Conservation (phyloP, 2,113 vertebrate species). For the Hemibagrus wyckioides region DNA sequence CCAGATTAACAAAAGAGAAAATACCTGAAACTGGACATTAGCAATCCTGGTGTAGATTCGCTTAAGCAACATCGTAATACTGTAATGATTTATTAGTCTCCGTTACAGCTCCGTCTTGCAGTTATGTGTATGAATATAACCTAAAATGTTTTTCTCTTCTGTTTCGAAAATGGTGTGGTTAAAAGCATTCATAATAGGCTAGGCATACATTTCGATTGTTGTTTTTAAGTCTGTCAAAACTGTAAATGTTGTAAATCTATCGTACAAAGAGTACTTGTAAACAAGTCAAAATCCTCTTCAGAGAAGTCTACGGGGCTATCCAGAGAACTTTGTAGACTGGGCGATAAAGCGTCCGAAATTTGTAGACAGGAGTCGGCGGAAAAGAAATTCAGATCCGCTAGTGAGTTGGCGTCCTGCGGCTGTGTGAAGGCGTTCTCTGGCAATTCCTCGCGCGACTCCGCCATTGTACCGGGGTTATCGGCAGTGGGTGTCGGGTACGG, state of each 20-base stretch:
- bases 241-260: constrained; percentile 86
- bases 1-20: constrained; percentile 58
- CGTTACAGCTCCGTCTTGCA: constrained; percentile 35
- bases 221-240: constrained; percentile 68
- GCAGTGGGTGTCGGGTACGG: constrained; percentile 62
- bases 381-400: constrained; percentile 83
- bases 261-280: constrained; percentile 88
- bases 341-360: constrained; percentile 75
- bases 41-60: constrained; percentile 61
- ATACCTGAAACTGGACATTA: constrained; percentile 72
- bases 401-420: constrained; percentile 69
- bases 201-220: constrained; percentile 54
- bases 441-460: constrained; percentile 44
- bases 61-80: constrained; percentile 53
- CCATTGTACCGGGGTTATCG: constrained; percentile 62
- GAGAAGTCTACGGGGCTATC: constrained; percentile 87
- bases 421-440: constrained; percentile 69
- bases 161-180: constrained; percentile 69
- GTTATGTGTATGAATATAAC: constrained; percentile 51
- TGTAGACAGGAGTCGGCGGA: constrained; percentile 79
- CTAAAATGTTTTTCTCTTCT: constrained; percentile 30
- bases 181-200: constrained; percentile 52
- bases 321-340: constrained; percentile 76
- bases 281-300: constrained; percentile 91
- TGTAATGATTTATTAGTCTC: constrained; percentile 45